A percentile compares a stretch with the other conserved stretches of the same genome.
Evolutionary conservation across 2,797 vertebrate genomes (phyloP).

Genomic region (Neostethus bicornis): DNA sequence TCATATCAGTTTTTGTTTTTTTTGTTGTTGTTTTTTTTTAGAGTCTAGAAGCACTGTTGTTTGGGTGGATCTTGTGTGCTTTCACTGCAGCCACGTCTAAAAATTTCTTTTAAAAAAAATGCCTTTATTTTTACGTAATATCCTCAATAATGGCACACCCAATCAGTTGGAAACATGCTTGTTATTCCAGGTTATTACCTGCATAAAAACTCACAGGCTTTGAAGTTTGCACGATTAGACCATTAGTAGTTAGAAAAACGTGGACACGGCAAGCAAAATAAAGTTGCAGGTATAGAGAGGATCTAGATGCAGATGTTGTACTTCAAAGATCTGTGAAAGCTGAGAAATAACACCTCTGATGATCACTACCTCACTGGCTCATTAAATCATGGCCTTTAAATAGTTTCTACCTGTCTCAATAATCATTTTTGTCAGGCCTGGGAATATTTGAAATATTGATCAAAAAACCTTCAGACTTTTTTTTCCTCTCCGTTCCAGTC

Average conservation of each 20-base stretch:
- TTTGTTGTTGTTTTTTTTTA: too few species aligned
- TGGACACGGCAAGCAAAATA: slow-evolving; percentile 7
- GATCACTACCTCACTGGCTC: slow-evolving; percentile 41
- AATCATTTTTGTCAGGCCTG: slow-evolving; percentile 29
- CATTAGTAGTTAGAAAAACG: slow-evolving; percentile 23
- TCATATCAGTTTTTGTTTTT: too few species aligned
- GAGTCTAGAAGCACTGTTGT: too few species aligned
- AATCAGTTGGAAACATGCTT: not conserved
- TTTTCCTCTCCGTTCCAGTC: slow-evolving; percentile 18
- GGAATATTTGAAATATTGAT: slow-evolving; percentile 64
- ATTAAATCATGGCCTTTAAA: slow-evolving; percentile 65
- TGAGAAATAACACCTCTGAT: slow-evolving; percentile 51
- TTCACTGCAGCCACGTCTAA: too few species aligned
- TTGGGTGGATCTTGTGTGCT: too few species aligned
- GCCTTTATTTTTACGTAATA: too few species aligned
- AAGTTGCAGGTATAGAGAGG: slow-evolving; percentile 31
- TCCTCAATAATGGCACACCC: not conserved
- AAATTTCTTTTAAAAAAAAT: too few species aligned
- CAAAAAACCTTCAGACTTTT: slow-evolving; percentile 46
- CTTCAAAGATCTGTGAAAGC: slow-evolving; percentile 40
- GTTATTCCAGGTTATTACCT: not conserved
- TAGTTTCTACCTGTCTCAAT: slow-evolving; percentile 36
- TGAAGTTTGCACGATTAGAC: slow-evolving; percentile 18
- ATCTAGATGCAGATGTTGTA: slow-evolving; percentile 36
- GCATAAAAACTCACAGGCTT: slow-evolving; percentile 1